Conservation (phyloP, 2,797 vertebrate genomes). For the Zalophus californianus region DNA sequence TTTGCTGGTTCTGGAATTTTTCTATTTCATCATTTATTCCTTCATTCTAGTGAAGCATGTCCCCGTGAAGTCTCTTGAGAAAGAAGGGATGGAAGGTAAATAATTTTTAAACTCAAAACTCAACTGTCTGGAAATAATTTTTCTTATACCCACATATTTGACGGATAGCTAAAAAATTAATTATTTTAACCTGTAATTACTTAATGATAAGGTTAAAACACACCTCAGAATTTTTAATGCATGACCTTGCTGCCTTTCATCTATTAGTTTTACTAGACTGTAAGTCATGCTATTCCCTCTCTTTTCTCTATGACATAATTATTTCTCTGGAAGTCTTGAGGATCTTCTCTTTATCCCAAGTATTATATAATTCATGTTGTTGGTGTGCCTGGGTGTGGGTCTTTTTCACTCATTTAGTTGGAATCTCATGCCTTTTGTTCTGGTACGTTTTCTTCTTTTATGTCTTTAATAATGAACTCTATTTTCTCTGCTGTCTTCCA, state of each 20-base stretch:
- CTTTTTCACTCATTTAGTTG: conserved; percentile 14
- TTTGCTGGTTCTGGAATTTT: background rate
- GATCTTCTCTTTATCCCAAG: background rate
- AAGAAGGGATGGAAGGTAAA: background rate
- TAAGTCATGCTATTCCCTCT: background rate
- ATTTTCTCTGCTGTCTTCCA: background rate
- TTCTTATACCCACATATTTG: background rate
- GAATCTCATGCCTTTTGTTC: background rate
- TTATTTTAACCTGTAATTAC: background rate
- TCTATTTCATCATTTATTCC: background rate
- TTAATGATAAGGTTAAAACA: background rate
- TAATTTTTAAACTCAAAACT: background rate
- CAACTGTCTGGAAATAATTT: background rate
- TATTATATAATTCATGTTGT: background rate
- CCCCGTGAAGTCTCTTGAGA: background rate
- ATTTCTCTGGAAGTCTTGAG: background rate
- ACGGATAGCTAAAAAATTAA: background rate
- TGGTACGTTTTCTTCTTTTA: background rate
- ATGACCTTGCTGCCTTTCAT: background rate
- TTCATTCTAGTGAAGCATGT: background rate
- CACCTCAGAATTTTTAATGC: background rate
- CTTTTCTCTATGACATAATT: background rate
- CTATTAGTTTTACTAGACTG: background rate
- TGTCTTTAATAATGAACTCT: background rate
- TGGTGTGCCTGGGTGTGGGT: background rate